Evolutionary conservation across 2,113 vertebrate genomes (phyloP), one percentile per base, ranked within the genome.

Genomic region (Gadus macrocephalus): DNA sequence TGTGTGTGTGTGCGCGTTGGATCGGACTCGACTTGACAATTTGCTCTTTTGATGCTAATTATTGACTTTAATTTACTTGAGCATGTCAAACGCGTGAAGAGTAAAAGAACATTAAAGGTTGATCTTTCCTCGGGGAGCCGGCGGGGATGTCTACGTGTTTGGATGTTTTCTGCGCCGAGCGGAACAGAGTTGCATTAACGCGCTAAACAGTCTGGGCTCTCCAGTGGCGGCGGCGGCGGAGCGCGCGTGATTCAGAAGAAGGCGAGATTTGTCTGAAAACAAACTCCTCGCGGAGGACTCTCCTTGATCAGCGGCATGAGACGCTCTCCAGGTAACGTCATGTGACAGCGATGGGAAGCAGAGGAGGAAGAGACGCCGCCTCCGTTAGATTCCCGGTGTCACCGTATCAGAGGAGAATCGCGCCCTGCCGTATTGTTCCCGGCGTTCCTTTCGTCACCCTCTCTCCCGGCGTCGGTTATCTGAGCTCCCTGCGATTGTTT

Each of bases 41-140:
- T 81, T 64, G 4, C 25, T 58, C 59, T 74, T 67, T 67, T 71
- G 71, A 72, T 75, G 83, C 71, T 81, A 79, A 81, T 83, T 77
- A 78, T 72, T 81, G 70, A 82, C 76, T 69, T 60, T 63, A 66
- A 83, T 81, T 74, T 74, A 78, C 83, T 78, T 73, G 73, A 81
- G 75, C 73, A 66, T 72, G 66, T 82, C 25, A 81, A 84, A 77
- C 73, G 64, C 78, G 74, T 71, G 63, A 67, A n/a, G 16, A 73
- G 79, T 79, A 73, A 80, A 75, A 78, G 74, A 72, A 74, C 64
- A 53, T 85, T 81, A 60, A 78, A 69, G 60, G 60, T 63, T 42
- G 72, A 79, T 82, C 67, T 81, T 64, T 53, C 58, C 69, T 35
- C 66, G 64, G 19, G 19, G 68, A 75, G 76, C 77, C 69, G 70